Base-by-base conservation (phyloP, 2,797 vertebrate species). In the Chrysocyon brachyurus region DNA sequence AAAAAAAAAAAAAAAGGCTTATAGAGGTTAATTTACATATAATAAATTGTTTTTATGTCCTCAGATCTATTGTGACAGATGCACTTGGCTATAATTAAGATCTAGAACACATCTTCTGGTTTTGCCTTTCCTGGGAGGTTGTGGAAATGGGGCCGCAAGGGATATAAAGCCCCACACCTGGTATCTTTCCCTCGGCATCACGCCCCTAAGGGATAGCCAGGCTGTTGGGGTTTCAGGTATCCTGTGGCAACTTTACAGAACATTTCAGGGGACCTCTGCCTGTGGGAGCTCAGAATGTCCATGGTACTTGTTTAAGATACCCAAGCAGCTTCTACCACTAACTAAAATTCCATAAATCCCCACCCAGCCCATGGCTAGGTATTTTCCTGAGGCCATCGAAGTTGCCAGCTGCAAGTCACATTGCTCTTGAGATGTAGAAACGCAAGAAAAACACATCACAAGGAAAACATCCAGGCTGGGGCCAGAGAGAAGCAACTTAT, bases 141-240 rank as follows among this genome's bases (percentile, higher is more conserved):
- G 11, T 19, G 14, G 40, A 78, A 59, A 73, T 0, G 17, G 40
- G 40, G 63, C 33, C 19, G 11, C 0, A 9, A 26, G 40, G 79
- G 46, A 36, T 0, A 2, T 5, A 73, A 49, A 73, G 56, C 12
- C 40, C 68, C 54, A 24, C 24, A 26, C n/a, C 40, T 75, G 57
- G 22, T 1, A 1, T 56, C 70, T 15, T 49, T 56, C 12, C 56
- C n/a, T 90, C 11, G 3, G 14, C 3, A 0, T 0, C 17, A 10
- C 3, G 7, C 12, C 36, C 40, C 52, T 11, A 9, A 21, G 75
- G 64, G n/a, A 21, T 2, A 14, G 68, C 24, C 5, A 12, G 15
- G 15, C 21, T 26, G 5, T 78, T 73, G 17, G 22, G 15, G 64
- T 33, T 17, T 21, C 46, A 14, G 40, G 90, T 17, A 31, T 12